phyloP scores from a whole-genome alignment of 2,113 vertebrate genomes.

The Periophthalmodon schlosseri region DNA sequence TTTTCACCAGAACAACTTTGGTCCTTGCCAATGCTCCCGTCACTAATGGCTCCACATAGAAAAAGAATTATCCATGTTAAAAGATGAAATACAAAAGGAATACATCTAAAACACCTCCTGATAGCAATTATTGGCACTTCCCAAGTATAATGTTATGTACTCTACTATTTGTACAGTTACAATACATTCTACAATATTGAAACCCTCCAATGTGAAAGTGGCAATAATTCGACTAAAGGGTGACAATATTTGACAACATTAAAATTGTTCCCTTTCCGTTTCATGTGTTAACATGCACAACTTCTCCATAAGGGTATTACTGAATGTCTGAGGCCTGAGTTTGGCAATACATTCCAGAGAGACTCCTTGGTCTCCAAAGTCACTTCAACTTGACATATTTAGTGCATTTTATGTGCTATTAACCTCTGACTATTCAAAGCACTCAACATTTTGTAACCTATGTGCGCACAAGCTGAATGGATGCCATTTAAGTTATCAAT shows the following conservation, averaged over 20 bases:
- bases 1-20: conserved; percentile 78
- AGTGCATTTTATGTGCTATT: conserved; percentile 84
- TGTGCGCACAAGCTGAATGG: conserved; percentile 67
- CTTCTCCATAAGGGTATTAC: conserved; percentile 69
- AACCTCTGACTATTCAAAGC: conserved; percentile 67
- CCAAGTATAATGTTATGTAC: conserved; percentile 75
- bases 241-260: conserved; percentile 67
- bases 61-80: conserved; percentile 74
- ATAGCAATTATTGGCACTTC: conserved; percentile 82
- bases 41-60: conserved; percentile 78
- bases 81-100: conserved; percentile 80
- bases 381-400: conserved; percentile 79
- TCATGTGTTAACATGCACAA: conserved; percentile 76
- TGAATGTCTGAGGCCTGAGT: conserved; percentile 81
- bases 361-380: conserved; percentile 70
- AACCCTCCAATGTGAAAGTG: conserved; percentile 80
- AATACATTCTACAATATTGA: conserved; percentile 79
- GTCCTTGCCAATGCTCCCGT: conserved; percentile 82
- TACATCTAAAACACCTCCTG: conserved; percentile 70
- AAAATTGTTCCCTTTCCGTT: conserved; percentile 72
- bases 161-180: conserved; percentile 78
- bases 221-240: conserved; percentile 75
- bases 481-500: conserved; percentile 58
- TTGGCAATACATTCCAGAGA: conserved; percentile 83
- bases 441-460: conserved; percentile 61